A percentile compares a stretch with the other conserved stretches of the same genome.
phyloP scores from a whole-genome alignment of 2,113 vertebrate genomes.

The Hippoglossus stenolepis region DNA sequence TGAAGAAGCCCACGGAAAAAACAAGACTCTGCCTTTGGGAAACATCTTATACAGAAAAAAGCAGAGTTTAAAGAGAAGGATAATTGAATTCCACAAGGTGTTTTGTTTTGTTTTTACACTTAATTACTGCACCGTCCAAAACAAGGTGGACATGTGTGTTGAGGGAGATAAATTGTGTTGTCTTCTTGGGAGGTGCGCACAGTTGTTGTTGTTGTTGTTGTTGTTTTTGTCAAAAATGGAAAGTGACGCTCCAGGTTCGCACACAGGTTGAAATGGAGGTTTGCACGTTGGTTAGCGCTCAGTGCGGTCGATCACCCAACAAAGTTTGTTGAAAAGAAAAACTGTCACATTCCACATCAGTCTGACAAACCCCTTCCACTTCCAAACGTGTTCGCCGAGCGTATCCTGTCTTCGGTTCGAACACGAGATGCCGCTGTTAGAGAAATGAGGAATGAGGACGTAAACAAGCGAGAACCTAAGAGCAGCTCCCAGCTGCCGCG shows the following conservation, averaged over 20 bases:
- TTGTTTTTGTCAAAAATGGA: slow-evolving; percentile 15
- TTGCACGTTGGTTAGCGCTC: not conserved
- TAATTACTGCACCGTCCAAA: slow-evolving; percentile 21
- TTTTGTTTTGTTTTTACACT: slow-evolving; percentile 17
- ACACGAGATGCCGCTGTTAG: slow-evolving; percentile 19
- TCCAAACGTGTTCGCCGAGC: not conserved
- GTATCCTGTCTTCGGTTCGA: slow-evolving; percentile 9
- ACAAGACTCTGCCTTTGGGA: slow-evolving; percentile 45
- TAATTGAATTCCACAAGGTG: slow-evolving; percentile 72
- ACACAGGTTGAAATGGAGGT: no score
- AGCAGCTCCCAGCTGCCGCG: slow-evolving; percentile 37
- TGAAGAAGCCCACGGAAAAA: slow-evolving; percentile 53
- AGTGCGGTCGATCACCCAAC: no score
- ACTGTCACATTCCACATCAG: no score
- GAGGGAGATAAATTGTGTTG: slow-evolving; percentile 47
- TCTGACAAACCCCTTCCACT: not conserved
- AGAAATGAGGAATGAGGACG: slow-evolving; percentile 25
- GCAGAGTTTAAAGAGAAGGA: slow-evolving; percentile 41
- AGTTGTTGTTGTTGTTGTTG: not conserved
- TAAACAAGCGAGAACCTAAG: slow-evolving; percentile 34
- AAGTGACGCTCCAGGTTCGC: not conserved
- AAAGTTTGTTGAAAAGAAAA: no score
- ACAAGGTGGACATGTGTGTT: slow-evolving; percentile 29
- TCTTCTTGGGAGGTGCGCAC: not conserved
- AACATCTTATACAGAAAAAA: slow-evolving; percentile 38